A percentile compares a stretch with the other conserved stretches of the same genome.
phyloP scores from a whole-genome alignment of 1,140 invertebrate species.

The Calycopis cecrops region DNA sequence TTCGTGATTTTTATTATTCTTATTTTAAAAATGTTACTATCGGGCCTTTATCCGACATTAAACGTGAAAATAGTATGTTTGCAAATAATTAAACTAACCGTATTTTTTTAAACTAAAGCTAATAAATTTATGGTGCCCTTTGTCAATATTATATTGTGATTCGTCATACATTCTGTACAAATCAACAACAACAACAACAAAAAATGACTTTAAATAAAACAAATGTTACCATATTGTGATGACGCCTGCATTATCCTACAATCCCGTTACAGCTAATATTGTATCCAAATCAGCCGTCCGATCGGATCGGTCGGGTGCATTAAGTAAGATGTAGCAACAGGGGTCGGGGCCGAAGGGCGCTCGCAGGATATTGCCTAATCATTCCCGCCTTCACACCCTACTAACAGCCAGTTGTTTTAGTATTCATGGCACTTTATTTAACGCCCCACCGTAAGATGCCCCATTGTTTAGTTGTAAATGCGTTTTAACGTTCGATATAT shows the following conservation, averaged over 20 bases:
- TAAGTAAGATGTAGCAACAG: conserved; percentile 64
- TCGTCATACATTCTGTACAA: too few species aligned
- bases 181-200: too few species aligned
- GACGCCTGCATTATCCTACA: conserved; percentile 18
- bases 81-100: too few species aligned
- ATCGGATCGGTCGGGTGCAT: conserved; percentile 54
- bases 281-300: conserved; percentile 58
- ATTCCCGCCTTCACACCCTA: conserved; percentile 63
- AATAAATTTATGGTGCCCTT: too few species aligned
- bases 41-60: too few species aligned
- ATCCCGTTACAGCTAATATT: conserved; percentile 36
- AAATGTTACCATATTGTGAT: conserved; percentile 2
- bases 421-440: conserved; percentile 53
- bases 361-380: conserved; percentile 67
- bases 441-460: conserved; percentile 46
- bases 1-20: too few species aligned
- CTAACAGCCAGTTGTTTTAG: conserved; percentile 69
- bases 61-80: too few species aligned
- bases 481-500: not conserved
- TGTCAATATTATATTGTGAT: too few species aligned
- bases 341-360: conserved; percentile 46
- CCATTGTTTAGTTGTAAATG: conserved; percentile 36
- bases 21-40: too few species aligned
- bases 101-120: too few species aligned
- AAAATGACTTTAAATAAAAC: too few species aligned